phyloP scores from a whole-genome alignment of 2,113 vertebrate genomes.

The Dipodomys merriami region DNA sequence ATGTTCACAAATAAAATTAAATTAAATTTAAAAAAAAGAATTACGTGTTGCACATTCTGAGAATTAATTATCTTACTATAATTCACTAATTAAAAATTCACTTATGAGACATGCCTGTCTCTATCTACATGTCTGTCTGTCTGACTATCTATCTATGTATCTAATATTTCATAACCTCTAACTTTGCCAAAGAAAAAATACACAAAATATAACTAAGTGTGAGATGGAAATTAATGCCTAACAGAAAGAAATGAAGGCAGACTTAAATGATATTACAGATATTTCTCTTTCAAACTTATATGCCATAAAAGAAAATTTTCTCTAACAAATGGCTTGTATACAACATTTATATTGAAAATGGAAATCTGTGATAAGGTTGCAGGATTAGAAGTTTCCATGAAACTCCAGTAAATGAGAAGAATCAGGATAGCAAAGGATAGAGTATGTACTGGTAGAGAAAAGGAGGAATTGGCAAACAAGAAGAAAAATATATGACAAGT shows the following conservation, averaged over 20 bases:
- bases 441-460: neutral
- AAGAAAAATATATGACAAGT: neutral
- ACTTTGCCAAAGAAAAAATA: conserved; percentile 19
- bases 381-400: too few species aligned
- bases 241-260: neutral
- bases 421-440: neutral
- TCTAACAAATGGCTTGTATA: neutral
- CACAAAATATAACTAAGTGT: conserved; percentile 47
- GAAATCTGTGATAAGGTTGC: neutral
- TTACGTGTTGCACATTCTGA: neutral
- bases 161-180: neutral
- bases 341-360: neutral
- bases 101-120: neutral
- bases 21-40: too few species aligned
- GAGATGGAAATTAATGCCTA: neutral
- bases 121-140: neutral
- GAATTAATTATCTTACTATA: neutral
- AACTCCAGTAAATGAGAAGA: too few species aligned
- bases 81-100: neutral
- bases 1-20: too few species aligned
- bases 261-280: neutral
- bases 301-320: neutral
- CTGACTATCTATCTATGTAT: neutral
- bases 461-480: neutral
- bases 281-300: conserved; percentile 24